Evolutionary conservation across 2,113 vertebrate genomes (phyloP), one percentile per base, ranked within the genome.

Genomic region (Panthera leo): DNA sequence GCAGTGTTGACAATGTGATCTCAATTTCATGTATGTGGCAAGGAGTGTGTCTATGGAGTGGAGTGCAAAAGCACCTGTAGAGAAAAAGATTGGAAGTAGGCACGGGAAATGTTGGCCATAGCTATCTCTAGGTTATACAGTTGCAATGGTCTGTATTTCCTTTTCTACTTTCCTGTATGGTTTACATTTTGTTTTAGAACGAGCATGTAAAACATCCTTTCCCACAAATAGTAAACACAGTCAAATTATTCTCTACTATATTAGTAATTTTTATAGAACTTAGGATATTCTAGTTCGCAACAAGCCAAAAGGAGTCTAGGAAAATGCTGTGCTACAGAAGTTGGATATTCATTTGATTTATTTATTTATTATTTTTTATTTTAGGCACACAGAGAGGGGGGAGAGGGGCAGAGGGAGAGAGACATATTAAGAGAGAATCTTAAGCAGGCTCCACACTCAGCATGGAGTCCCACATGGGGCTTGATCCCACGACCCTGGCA

Each of bases 101-200:
- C 0, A 3, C 12, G 1, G 0, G 5, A 78, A 85, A 36, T 29
- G 36, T 75, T 58, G 76, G 27, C 51, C 0, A 2, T 4, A 2
- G 48, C 15, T 73, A 8, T 55, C 63, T 58, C 31, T 67, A 31
- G 14, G 42, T 70, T 45, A 73, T 5, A 19, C 19, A 39, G 31
- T 31, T 61, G 9, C 25, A 89, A 0, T 18, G 5, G 36, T 19
- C 36, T 78, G 42, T n/a, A 48, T 85, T 88, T 84, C n/a, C 55
- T 71, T 93, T 79, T 51, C 34, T 10, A 61, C 31, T 95, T 91
- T 79, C 39, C 70, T 90, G 25, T 88, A 76, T 73, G 48, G 6
- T 42, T 95, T 39, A 61, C 68, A 84, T 79, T 95, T 86, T 95
- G 82, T 51, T 96, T 89, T 91, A 78, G 8, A 92, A 71, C 34